These are phyloP conservation scores for Danio rerio DNA, from an alignment of 2,113 vertebrate species.

Conservation along the genomic window DNA sequence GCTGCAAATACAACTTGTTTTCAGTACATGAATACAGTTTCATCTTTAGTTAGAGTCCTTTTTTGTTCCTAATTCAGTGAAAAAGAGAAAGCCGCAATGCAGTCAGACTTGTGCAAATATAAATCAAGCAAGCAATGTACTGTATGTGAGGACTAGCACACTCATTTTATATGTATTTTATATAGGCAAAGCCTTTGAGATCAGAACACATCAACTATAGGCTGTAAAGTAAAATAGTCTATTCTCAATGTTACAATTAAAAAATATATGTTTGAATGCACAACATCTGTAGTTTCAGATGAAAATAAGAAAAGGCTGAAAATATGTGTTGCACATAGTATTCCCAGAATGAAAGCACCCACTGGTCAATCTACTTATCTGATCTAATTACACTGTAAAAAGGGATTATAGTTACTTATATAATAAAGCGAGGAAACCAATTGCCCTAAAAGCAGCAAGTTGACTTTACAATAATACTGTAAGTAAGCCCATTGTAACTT, in stretches of 20 bases:
- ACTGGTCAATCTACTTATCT: too few relatives aligned
- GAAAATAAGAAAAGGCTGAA: not conserved
- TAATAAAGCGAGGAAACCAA: too few relatives aligned
- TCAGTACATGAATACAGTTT: constrained; percentile 58
- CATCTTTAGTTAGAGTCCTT: constrained; percentile 25
- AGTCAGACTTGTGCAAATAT: constrained; percentile 64
- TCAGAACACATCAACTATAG: not conserved
- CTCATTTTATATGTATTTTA: not conserved
- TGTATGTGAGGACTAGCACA: not conserved
- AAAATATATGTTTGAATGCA: not conserved
- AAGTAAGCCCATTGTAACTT: too few relatives aligned
- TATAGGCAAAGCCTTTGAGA: not conserved
- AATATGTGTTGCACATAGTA: too few relatives aligned
- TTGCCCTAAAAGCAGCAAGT: too few relatives aligned
- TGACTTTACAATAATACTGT: too few relatives aligned
- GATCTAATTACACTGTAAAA: too few relatives aligned
- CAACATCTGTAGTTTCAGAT: not conserved
- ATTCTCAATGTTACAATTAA: not conserved
- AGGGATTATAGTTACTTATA: too few relatives aligned
- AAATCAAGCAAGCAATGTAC: constrained; percentile 34
- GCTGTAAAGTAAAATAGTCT: not conserved
- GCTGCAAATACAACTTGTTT: constrained; percentile 57
- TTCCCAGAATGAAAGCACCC: too few relatives aligned
- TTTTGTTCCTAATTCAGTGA: constrained; percentile 18
- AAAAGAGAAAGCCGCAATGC: constrained; percentile 52